A percentile compares a stretch with the other conserved stretches of the same genome.
Evolutionary conservation across 2,113 vertebrate species (phyloP).

Genomic region (Sorex fumeus): DNA sequence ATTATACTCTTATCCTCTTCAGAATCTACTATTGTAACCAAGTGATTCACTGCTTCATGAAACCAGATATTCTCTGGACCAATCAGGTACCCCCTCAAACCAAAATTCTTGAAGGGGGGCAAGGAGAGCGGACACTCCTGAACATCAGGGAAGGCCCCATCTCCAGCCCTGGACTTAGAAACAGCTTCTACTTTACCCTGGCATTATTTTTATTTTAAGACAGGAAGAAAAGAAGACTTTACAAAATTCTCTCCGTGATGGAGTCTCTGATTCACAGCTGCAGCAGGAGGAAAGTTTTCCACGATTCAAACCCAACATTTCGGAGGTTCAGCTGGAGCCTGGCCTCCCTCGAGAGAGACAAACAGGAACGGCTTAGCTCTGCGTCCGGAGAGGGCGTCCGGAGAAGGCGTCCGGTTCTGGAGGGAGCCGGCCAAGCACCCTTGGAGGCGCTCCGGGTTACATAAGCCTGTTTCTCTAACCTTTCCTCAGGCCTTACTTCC

Average conservation of each 20-base stretch:
- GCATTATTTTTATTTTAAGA: background rate
- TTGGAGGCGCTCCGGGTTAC: slow-evolving; percentile 52
- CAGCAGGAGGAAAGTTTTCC: background rate
- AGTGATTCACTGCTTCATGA: background rate
- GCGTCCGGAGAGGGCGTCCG: background rate
- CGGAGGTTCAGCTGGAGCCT: background rate
- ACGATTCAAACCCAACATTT: background rate
- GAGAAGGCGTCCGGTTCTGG: slow-evolving; percentile 3
- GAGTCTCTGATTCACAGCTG: slow-evolving; percentile 6
- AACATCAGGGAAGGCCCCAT: background rate
- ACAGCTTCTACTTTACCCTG: slow-evolving; percentile 13
- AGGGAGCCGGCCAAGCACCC: slow-evolving; percentile 15
- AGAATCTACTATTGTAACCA: background rate
- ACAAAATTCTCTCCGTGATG: slow-evolving; percentile 30
- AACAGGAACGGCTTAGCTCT: slow-evolving; percentile 4
- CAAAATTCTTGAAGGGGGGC: background rate
- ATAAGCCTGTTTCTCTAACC: slow-evolving; percentile 74
- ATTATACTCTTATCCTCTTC: background rate
- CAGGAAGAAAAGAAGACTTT: slow-evolving; percentile 57
- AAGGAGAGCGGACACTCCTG: background rate
- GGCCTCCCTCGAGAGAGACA: background rate
- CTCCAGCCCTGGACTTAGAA: background rate
- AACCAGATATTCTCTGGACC: background rate
- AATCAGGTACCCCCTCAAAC: background rate
- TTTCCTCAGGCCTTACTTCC: slow-evolving; percentile 72